phyloP scores from a whole-genome alignment of 2,888 invertebrate genomes.

The Parthenolecanium corni region DNA sequence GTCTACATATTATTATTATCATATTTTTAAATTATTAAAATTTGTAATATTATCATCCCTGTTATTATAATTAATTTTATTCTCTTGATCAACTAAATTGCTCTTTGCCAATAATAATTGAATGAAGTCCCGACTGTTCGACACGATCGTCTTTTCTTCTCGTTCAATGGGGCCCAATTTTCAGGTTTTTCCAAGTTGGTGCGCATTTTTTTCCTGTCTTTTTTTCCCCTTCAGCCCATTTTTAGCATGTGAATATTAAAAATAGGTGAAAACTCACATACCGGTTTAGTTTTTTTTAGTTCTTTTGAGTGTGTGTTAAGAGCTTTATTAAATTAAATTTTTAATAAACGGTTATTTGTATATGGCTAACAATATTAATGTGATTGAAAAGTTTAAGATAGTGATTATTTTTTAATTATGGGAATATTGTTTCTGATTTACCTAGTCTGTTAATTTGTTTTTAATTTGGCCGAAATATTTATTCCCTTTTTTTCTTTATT shows the following conservation, averaged over 20 bases:
- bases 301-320: slow-evolving; percentile 19
- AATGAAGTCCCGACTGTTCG: no score
- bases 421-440: slow-evolving; percentile 26
- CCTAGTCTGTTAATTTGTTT: slow-evolving; percentile 26
- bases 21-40: no score
- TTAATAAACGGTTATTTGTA: slow-evolving; percentile 23
- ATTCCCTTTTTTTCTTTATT: slow-evolving; percentile 7
- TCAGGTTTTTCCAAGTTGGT: no score
- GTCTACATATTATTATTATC: no score
- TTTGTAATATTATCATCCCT: no score
- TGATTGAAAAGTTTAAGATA: slow-evolving; percentile 26
- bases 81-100: no score
- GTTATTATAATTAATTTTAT: no score
- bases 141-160: no score
- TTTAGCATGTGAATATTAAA: neutral
- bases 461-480: slow-evolving; percentile 25
- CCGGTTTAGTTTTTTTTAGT: slow-evolving; percentile 9
- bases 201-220: no score
- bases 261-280: neutral
- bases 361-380: slow-evolving; percentile 27
- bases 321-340: slow-evolving; percentile 26
- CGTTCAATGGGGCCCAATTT: no score
- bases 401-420: slow-evolving; percentile 18
- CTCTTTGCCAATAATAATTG: no score
- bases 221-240: no score